These are phyloP conservation scores for Abrostola tripartita DNA, from an alignment of 2,888 invertebrate genomes.

Conservation along the genomic window DNA sequence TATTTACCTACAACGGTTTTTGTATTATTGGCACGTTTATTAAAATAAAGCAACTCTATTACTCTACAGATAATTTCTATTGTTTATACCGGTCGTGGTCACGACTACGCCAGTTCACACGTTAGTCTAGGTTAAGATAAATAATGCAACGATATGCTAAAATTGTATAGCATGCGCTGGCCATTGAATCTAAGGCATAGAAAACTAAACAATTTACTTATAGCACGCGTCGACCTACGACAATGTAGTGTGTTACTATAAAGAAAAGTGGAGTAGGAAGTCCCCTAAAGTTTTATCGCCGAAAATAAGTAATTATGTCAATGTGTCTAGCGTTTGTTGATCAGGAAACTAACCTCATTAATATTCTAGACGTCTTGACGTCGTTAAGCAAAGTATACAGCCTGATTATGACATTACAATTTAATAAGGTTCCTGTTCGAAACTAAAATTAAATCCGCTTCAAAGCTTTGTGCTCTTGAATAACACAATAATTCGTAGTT, in stretches of 20 bases:
- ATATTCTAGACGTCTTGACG: conserved; percentile 36
- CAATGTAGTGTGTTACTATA: conserved; percentile 3
- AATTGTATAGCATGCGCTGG: conserved; percentile 38
- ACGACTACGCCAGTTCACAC: conserved; percentile 57
- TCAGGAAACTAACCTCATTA: conserved; percentile 43
- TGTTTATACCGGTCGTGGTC: conserved; percentile 45
- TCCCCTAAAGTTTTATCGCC: conserved; percentile 28
- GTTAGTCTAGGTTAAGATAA: conserved; percentile 42
- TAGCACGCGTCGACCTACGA: conserved; percentile 35
- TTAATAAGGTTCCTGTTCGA: conserved; percentile 22
- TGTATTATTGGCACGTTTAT: conserved; percentile 41
- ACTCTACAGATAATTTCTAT: conserved; percentile 25
- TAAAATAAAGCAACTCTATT: conserved; percentile 37
- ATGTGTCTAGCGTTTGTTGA: conserved; percentile 28
- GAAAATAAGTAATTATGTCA: conserved; percentile 49
- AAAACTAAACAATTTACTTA: conserved; percentile 41
- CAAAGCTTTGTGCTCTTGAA: conserved; percentile 23
- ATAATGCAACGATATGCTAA: conserved; percentile 41
- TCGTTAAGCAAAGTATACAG: conserved; percentile 23
- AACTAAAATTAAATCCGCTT: conserved; percentile 19
- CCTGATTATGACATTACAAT: conserved; percentile 35
- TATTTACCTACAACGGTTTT: conserved; percentile 13
- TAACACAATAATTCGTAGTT: conserved; percentile 21
- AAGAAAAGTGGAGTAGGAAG: conserved; percentile 29
- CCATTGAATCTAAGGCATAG: conserved; percentile 31